Evolutionary conservation across 2,797 vertebrate genomes (phyloP).

Genomic region (Melanotaenia pygmaea): DNA sequence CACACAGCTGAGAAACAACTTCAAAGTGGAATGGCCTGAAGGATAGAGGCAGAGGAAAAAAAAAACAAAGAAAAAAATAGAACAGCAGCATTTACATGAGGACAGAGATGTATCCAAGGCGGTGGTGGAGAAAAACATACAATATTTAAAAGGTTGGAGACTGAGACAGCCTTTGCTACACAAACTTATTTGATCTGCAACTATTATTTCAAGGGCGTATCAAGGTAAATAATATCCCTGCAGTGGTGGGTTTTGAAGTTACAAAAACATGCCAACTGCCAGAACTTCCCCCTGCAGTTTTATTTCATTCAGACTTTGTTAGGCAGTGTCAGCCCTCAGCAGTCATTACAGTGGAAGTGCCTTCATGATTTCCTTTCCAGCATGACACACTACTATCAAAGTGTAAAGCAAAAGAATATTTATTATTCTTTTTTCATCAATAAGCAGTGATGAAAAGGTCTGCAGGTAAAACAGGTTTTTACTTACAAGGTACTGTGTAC

Average conservation of each 20-base stretch:
- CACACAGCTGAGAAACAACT: constrained; percentile 56
- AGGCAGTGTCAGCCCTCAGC: constrained; percentile 30
- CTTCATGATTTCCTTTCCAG: constrained; percentile 43
- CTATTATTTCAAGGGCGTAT: constrained; percentile 72
- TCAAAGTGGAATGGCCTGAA: constrained; percentile 69
- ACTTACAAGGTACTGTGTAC: background rate
- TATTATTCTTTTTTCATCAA: constrained; percentile 3
- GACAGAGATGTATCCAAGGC: constrained; percentile 55
- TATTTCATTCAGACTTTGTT: constrained; percentile 58
- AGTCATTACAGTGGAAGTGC: constrained; percentile 28
- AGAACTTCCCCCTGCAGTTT: constrained; percentile 28
- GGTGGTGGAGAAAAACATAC: constrained; percentile 54
- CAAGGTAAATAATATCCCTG: constrained; percentile 69
- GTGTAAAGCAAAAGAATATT: background rate
- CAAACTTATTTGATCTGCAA: constrained; percentile 66
- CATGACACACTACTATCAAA: constrained; percentile 30
- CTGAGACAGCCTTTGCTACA: constrained; percentile 57
- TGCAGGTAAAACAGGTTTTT: background rate
- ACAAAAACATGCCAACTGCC: constrained; percentile 55
- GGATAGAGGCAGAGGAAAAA: constrained; percentile 45
- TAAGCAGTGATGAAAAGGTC: background rate
- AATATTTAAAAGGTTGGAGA: constrained; percentile 74
- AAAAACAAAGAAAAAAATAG: constrained; percentile 52
- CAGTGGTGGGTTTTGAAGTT: constrained; percentile 57
- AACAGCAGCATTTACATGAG: constrained; percentile 67